phyloP scores from a whole-genome alignment of 2,888 invertebrate genomes.

The Melanargia galathea region DNA sequence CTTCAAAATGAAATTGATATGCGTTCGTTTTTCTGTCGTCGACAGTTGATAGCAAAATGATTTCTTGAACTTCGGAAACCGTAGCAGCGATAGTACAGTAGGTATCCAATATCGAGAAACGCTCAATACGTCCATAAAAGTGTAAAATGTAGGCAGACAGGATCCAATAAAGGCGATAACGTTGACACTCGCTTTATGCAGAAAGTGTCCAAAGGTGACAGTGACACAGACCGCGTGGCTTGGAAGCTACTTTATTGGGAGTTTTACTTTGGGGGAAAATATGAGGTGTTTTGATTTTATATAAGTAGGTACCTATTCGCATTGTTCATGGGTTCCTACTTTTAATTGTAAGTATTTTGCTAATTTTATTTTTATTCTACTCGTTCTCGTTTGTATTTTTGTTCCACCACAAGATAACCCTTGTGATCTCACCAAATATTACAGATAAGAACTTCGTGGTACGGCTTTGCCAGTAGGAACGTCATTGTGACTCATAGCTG shows the following conservation, averaged over 20 bases:
- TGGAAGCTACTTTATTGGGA: slow-evolving; percentile 23
- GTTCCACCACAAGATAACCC: no score
- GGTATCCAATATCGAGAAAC: neutral
- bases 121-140: slow-evolving; percentile 4
- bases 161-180: slow-evolving; percentile 23
- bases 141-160: slow-evolving; percentile 12
- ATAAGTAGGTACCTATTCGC: no score
- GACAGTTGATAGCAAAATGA: neutral
- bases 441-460: no score
- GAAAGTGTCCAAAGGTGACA: slow-evolving; percentile 31
- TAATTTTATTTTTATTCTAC: no score
- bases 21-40: neutral
- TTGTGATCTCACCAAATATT: no score
- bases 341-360: no score
- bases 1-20: neutral
- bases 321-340: neutral
- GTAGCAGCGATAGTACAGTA: neutral
- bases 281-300: neutral
- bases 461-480: no score
- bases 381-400: no score
- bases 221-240: slow-evolving; percentile 22
- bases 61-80: neutral
- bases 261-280: slow-evolving; percentile 9
- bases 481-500: no score
- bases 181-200: slow-evolving; percentile 31